phyloP scores from a whole-genome alignment of 2,797 vertebrate genomes.

The Ficedula albicollis region DNA sequence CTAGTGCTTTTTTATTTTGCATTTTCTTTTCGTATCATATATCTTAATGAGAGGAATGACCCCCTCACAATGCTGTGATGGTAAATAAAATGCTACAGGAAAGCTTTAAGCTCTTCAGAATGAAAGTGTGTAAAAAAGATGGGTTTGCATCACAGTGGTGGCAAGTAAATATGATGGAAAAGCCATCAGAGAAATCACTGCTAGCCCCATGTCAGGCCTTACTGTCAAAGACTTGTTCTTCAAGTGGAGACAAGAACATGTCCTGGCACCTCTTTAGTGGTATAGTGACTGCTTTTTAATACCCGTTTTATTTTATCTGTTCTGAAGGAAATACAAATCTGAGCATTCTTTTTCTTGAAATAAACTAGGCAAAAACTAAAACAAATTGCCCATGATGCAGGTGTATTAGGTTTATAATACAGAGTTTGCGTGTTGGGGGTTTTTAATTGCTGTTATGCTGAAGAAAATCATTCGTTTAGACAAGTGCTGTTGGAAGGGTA shows the following conservation, averaged over 20 bases:
- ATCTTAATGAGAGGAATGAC: background rate
- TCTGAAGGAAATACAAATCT: background rate
- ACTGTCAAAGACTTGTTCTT: background rate
- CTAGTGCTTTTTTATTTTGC: background rate
- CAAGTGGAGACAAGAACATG: background rate
- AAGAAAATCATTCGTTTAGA: background rate
- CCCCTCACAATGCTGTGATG: fast-evolving
- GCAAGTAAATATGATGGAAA: background rate
- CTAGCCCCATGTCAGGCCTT: background rate
- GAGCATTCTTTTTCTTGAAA: background rate
- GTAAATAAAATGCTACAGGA: background rate
- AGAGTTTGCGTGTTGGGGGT: fast-evolving
- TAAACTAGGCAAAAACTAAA: background rate
- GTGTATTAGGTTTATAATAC: background rate
- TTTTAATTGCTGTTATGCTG: background rate
- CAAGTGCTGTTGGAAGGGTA: background rate
- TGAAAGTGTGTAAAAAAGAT: background rate
- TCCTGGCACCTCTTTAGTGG: background rate
- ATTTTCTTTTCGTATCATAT: background rate
- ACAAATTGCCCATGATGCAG: background rate
- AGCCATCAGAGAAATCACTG: background rate
- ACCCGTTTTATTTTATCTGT: background rate
- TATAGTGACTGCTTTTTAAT: background rate
- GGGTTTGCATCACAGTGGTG: background rate
- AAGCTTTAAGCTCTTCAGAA: background rate